These are phyloP conservation scores for Oriolus oriolus DNA, from an alignment of 2,113 vertebrate genomes.

Conservation along the genomic window DNA sequence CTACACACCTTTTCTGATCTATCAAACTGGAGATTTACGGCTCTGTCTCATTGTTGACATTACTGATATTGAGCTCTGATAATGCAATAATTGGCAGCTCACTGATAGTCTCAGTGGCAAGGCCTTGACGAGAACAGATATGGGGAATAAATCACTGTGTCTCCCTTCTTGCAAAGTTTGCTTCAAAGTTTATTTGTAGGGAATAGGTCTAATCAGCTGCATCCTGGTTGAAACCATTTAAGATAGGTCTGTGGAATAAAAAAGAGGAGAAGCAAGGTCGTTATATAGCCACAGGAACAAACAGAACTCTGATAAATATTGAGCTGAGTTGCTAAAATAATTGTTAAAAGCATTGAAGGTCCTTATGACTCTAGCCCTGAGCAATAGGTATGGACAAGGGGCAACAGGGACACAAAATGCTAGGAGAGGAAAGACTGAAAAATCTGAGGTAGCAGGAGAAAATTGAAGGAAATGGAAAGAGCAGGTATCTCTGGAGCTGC, in stretches of 20 bases:
- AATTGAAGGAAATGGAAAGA: background rate
- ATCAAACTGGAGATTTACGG: background rate
- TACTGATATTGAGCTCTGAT: background rate
- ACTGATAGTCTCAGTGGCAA: background rate
- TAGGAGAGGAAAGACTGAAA: background rate
- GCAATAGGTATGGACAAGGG: background rate
- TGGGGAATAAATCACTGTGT: background rate
- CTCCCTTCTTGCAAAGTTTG: background rate
- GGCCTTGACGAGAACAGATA: background rate
- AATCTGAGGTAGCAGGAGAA: background rate
- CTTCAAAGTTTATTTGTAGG: fast-evolving
- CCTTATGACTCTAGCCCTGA: background rate
- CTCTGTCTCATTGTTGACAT: background rate
- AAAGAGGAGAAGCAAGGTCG: background rate
- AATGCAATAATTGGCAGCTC: background rate
- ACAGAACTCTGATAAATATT: background rate
- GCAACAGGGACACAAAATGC: background rate
- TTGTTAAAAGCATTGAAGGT: background rate
- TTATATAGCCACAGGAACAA: background rate
- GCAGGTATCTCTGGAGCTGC: background rate
- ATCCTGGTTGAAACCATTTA: background rate
- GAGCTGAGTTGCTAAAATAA: background rate
- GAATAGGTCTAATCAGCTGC: background rate
- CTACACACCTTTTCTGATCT: background rate
- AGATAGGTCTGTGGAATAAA: background rate